phyloP scores from a whole-genome alignment of 2,888 invertebrate species.

The Buathra laborator region DNA sequence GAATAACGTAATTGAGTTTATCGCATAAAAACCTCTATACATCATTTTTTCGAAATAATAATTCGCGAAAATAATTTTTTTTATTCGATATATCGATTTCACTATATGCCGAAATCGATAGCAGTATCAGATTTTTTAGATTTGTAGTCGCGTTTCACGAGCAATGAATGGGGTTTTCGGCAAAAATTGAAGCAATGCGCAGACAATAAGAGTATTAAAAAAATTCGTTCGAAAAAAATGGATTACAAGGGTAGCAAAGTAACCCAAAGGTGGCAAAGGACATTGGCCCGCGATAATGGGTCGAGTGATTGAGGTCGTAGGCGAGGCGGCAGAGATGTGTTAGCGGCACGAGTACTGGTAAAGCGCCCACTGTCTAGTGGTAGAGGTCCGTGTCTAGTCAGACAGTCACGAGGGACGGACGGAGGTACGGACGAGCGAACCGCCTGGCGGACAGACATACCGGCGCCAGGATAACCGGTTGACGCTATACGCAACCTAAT shows the following conservation, averaged over 20 bases:
- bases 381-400: constrained; percentile 48
- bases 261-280: neutral
- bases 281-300: constrained; percentile 1
- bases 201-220: neutral
- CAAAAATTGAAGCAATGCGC: neutral
- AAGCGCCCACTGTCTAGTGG: constrained; percentile 39
- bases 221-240: neutral
- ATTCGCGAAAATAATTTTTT: neutral
- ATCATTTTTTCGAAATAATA: neutral
- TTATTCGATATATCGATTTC: too few species aligned
- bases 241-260: neutral
- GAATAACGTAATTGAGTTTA: too few species aligned
- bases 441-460: constrained; percentile 35
- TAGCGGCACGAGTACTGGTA: constrained; percentile 28
- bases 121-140: neutral
- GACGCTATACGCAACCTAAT: constrained; percentile 29
- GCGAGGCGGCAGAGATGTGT: neutral
- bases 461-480: constrained; percentile 16
- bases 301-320: constrained; percentile 11
- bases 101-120: neutral
- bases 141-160: neutral
- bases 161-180: neutral
- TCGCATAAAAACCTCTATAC: too few species aligned
- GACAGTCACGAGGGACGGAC: constrained; percentile 35
- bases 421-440: constrained; percentile 26